Base-by-base conservation (phyloP, 2,113 vertebrate species). In the Laticauda laticaudata region DNA sequence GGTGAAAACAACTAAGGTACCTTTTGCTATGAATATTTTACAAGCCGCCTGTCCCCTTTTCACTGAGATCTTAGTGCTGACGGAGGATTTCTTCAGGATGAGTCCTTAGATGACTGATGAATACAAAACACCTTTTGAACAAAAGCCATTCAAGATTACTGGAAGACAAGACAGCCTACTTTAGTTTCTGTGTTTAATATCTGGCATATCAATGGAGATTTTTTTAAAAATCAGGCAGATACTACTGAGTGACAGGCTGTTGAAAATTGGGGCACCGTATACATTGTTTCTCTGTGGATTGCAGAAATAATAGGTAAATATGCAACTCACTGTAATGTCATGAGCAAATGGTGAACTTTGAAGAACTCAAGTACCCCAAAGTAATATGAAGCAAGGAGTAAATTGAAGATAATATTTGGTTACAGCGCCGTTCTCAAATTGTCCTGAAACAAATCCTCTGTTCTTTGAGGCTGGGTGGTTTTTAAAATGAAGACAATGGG, bases 321-420 rank as follows among this genome's bases (percentile, higher is more conserved):
- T 97, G 97, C 96, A 93, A 96, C 95, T 97, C 96, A 98, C 88
- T 1, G 92, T 97, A 97, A 97, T 98, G 98, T 98, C 98, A 97
- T 93, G 93, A 97, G 96, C 96, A 95, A 90, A 96, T 92, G 97
- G 95, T 98, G 98, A 98, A 98, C 98, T 97, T 97, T 96, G 96
- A 96, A 98, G 97, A 96, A 97, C 97, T 97, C 97, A 98, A 98
- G 98, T 97, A 98, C 96, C 98, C 97, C 98, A 97, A 97, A 97
- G 98, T 98, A 99, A 99, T 98, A 98, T 98, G 98, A 99, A 98
- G 98, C 98, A 98, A 98, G 98, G 97, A 98, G 98, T 97, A 98
- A 98, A 98, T 98, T 96, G 97, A 97, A 98, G 98, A 98, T 98
- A 98, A 98, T 99, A 99, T 99, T 98, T 98, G 97, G 98, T 99